A percentile compares a stretch with the other conserved stretches of the same genome.
Conservation (phyloP, 2,888 invertebrate species). For the Conops quadrifasciatus region DNA sequence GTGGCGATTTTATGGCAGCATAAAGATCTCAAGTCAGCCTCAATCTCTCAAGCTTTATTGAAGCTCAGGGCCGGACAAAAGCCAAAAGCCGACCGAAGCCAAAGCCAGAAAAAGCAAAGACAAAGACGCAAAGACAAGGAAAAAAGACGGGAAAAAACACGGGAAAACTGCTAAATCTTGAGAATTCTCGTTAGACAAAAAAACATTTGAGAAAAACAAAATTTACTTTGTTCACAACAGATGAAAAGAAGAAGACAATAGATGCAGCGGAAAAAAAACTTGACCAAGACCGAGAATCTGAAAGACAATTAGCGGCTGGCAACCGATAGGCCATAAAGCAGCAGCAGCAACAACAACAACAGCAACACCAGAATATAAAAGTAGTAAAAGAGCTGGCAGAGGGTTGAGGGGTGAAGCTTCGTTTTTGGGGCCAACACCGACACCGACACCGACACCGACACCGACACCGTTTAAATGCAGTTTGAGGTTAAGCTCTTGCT, state of each 20-base stretch:
- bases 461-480: not conserved
- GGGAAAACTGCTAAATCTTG: not conserved
- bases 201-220: conserved; percentile 22
- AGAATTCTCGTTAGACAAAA: too few relatives aligned
- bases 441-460: conserved; percentile 19
- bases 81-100: conserved; percentile 41
- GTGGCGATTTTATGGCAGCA: too few relatives aligned
- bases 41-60: not conserved
- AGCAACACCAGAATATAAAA: conserved; percentile 46
- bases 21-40: too few relatives aligned
- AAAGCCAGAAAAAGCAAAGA: conserved; percentile 43
- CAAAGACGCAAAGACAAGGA: conserved; percentile 31
- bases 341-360: conserved; percentile 21
- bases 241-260: conserved; percentile 35
- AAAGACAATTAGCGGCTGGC: conserved; percentile 20
- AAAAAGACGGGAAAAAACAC: conserved; percentile 30
- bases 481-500: not conserved
- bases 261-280: conserved; percentile 28
- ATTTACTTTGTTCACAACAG: too few relatives aligned
- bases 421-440: conserved; percentile 24
- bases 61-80: conserved; percentile 14
- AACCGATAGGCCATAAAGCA: conserved; percentile 7
- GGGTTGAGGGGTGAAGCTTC: not conserved
- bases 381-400: not conserved
- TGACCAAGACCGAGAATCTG: conserved; percentile 41